Percentiles rank a stretch among this genome's conserved stretches.
Evolutionary conservation across 2,888 invertebrate genomes (phyloP).

Genomic region (Caradrina kadenii): DNA sequence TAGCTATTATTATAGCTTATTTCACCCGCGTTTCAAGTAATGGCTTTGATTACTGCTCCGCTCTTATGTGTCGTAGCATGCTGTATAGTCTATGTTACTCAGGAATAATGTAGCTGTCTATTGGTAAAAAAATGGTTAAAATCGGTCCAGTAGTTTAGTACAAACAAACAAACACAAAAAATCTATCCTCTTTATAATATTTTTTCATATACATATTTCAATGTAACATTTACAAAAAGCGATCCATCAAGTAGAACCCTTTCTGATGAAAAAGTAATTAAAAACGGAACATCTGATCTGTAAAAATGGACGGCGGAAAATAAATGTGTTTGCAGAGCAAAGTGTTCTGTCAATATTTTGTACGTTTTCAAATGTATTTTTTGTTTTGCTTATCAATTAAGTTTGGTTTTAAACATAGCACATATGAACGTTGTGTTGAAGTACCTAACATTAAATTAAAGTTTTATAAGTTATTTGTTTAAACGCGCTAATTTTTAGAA

Average conservation of each 20-base stretch:
- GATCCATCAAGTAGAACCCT: slow-evolving; percentile 52
- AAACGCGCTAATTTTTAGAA: too few relatives aligned
- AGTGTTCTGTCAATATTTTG: slow-evolving; percentile 51
- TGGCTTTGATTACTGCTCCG: too few relatives aligned
- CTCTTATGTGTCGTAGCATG: too few relatives aligned
- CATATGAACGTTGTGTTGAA: slow-evolving; percentile 2
- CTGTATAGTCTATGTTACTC: too few relatives aligned
- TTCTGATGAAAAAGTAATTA: slow-evolving; percentile 56
- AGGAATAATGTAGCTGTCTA: too few relatives aligned
- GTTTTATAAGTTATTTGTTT: too few relatives aligned
- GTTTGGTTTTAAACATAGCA: not conserved
- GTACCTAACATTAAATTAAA: too few relatives aligned
- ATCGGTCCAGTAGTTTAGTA: too few relatives aligned
- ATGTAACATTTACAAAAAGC: slow-evolving; percentile 24
- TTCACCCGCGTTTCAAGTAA: too few relatives aligned
- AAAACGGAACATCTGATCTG: slow-evolving; percentile 36
- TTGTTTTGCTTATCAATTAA: slow-evolving; percentile 49
- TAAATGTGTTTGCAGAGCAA: slow-evolving; percentile 46
- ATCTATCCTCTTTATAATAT: not conserved
- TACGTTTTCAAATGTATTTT: slow-evolving; percentile 27
- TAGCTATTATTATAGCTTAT: too few relatives aligned
- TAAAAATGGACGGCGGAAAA: slow-evolving; percentile 32
- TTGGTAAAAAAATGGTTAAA: too few relatives aligned
- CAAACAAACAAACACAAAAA: too few relatives aligned
- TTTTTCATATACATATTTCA: slow-evolving; percentile 36